phyloP scores from a whole-genome alignment of 2,888 invertebrate genomes.

The Iphiclides podalirius region DNA sequence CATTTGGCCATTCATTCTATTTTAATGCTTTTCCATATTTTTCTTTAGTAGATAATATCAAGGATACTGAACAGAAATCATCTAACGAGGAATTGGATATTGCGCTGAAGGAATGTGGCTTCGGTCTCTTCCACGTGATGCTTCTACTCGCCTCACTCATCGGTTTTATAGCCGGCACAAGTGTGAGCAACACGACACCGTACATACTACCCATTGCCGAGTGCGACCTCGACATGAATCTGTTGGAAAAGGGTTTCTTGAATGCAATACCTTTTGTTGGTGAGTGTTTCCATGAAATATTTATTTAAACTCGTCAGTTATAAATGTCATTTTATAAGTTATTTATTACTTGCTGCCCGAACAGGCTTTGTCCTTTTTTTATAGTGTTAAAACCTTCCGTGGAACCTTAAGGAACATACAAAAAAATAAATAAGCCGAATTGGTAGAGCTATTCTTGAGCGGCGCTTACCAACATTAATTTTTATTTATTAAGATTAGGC shows the following conservation, averaged over 20 bases:
- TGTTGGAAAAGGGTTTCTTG: conserved; percentile 53
- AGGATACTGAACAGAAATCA: conserved; percentile 26
- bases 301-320: no score
- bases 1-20: no score
- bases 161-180: conserved; percentile 40
- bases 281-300: conserved; percentile 31
- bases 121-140: conserved; percentile 53
- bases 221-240: conserved; percentile 55
- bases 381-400: no score
- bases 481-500: no score
- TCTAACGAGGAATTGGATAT: conserved; percentile 48
- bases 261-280: conserved; percentile 55
- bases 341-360: no score
- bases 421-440: no score
- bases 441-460: no score
- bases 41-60: conserved; percentile 20
- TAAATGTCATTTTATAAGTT: no score
- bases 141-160: conserved; percentile 43
- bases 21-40: neutral
- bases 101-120: conserved; percentile 49
- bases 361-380: no score
- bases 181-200: conserved; percentile 46
- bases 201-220: conserved; percentile 55
- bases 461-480: no score
- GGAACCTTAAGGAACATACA: no score